Conservation (phyloP, 2,113 vertebrate genomes). For the Oreochromis niloticus region DNA sequence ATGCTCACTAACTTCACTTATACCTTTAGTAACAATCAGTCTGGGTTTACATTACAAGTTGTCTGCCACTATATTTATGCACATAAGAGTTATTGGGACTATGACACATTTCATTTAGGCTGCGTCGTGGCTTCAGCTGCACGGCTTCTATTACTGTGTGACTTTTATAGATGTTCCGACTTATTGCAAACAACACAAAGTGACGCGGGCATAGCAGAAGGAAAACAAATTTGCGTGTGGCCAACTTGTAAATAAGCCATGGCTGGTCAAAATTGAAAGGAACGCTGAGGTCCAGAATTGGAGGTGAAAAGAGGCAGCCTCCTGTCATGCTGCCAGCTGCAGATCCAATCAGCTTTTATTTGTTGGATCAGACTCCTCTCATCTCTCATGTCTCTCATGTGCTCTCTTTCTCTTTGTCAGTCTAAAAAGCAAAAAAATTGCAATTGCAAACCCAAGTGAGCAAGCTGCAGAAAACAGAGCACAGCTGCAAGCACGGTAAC, state of each 20-base stretch:
- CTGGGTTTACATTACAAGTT: not conserved
- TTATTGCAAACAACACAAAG: not conserved
- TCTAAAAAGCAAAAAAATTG: not conserved
- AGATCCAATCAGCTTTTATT: conserved; percentile 29
- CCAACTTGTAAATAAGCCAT: not conserved
- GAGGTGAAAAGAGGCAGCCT: not conserved
- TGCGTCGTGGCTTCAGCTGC: not conserved
- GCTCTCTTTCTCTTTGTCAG: not conserved
- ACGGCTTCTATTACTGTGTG: not conserved
- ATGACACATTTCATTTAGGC: not conserved
- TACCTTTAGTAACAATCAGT: not conserved
- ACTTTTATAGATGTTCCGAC: not conserved
- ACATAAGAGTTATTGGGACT: not conserved
- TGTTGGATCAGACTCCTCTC: not conserved
- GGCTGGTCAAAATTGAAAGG: not conserved
- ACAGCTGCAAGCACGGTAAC: not conserved
- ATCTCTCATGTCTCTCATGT: not conserved
- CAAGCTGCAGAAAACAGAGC: not conserved
- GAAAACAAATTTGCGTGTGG: not conserved
- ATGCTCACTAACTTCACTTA: not conserved
- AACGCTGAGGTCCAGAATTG: not conserved
- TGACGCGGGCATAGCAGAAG: not conserved
- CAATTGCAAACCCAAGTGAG: not conserved
- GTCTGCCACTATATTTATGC: not conserved
- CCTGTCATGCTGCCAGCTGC: not conserved